These are phyloP conservation scores for Bradypodion pumilum DNA, from an alignment of 2,797 vertebrate species.

Conservation along the genomic window DNA sequence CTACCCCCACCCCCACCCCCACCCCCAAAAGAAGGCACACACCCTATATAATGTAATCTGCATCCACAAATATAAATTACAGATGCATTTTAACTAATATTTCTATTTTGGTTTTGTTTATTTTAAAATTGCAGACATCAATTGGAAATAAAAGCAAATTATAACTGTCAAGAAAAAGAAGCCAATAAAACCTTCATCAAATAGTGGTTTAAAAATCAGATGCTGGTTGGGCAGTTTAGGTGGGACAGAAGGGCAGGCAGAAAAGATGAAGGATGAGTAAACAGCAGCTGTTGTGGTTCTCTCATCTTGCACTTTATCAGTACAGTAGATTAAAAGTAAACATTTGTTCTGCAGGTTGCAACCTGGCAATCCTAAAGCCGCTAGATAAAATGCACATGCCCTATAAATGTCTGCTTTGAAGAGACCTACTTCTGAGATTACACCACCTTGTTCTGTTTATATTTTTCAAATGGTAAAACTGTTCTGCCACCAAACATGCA, in stretches of 20 bases:
- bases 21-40: no score
- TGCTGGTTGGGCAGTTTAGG: background rate
- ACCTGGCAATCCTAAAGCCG: slow-evolving; percentile 1
- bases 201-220: background rate
- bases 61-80: background rate
- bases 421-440: background rate
- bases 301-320: background rate
- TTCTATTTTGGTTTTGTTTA: background rate
- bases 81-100: background rate
- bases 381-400: background rate
- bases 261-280: background rate
- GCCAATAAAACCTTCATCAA: background rate
- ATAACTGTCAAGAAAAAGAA: background rate
- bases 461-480: background rate
- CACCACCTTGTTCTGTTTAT: background rate
- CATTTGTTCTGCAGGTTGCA: background rate
- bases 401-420: background rate
- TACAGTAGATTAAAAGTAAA: background rate
- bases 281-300: background rate
- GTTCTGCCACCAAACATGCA: background rate
- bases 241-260: background rate
- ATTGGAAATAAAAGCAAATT: background rate
- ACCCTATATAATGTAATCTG: background rate
- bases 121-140: background rate
- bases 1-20: no score